Evolutionary conservation across 2,888 invertebrate species (phyloP), one percentile per base, ranked within the genome.

Genomic region (Sphaeridia pumilis): DNA sequence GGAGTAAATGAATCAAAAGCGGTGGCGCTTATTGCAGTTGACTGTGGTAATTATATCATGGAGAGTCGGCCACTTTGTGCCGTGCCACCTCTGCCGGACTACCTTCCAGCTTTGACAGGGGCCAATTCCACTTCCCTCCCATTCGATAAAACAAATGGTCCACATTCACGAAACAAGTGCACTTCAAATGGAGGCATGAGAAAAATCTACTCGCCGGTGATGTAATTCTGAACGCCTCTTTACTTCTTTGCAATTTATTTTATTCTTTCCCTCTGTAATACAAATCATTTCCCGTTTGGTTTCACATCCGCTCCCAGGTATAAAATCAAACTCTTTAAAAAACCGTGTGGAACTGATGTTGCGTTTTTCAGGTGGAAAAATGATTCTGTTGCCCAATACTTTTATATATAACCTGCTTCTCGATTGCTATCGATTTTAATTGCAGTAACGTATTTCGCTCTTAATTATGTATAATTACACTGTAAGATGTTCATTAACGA

Each of bases 11-110:
- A 52, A 52, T 52, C 52, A 52, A 46, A 36, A 34, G 36, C 41
- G 34, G 46, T 52, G 52, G 52, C 52, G 38, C 43, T 50, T 44
- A 50, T 31, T 50, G 44, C 34, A 50, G 50, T 43, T 50, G 50
- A 50, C 50, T 43, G 25, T 50, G 34, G 50, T 50, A 44, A 50
- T 50, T 50, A 50, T 44, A 44, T 34, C n/a, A 43, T 21, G 43
- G 7, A 25, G 22, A 35, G 50, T 50, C 50, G 50, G 50, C 44
- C 50, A 44, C 50, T 50, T 50, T 50, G 50, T 43, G 43, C 31
- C 31, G 36, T 42, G 24, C 35, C 35, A 35, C 27, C 49, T 43
- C 49, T 28, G 42, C 38, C n/a, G n/a, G n/a, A n/a, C n/a, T n/a
- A n/a, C n/a, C 42, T 50, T 36, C 43, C 44, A 38, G 42, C 42